Base-by-base conservation (phyloP, 2,888 invertebrate species). In the Amphipyra tragopoginis region DNA sequence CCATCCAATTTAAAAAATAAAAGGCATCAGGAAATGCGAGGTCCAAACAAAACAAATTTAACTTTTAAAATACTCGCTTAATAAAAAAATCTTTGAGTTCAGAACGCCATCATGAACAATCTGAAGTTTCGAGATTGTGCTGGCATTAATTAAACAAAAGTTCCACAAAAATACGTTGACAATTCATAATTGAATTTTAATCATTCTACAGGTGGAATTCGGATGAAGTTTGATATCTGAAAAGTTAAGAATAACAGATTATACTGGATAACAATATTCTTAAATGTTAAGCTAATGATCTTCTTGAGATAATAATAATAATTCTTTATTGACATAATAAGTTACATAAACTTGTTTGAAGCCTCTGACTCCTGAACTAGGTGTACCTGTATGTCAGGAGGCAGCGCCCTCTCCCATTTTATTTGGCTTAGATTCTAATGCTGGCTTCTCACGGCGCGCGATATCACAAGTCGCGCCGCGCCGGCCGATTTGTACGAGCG, bases 71-170 rank as follows among this genome's bases (percentile, higher is more conserved):
- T 48, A 62, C 55, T 60, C 33, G n/a, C 44, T 50, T 53, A 53
- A 38, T 60, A 67, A 64, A 58, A 53, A 58, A 62, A 70, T 54
- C 36, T 65, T 63, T 33, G 42, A 67, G 50, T 69, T 72, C 45
- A 26, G 52, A 71, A 68, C 59, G 45, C 45, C 54, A 50, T 70
- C 50, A 33, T 50, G 67, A 75, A 75, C 71, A 76, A 72, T 67
- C 55, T 58, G 13, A 75, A 80, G 61, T 77, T 81, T 75, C 49
- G 14, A 60, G 63, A 69, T 78, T 53, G 49, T 58, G 64, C 29
- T 68, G 40, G 54, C 64, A 72, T 69, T 73, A 69, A 83, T 81
- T 81, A 79, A 58, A 70, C 50, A 45, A 73, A 60, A 72, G 60
- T 67, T 52, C 55, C 0, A 55, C 45, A 55, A 67, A 81, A 79